Evolutionary conservation across 2,113 vertebrate genomes (phyloP), one percentile per base, ranked within the genome.

Genomic region (Elaphurus davidianus): DNA sequence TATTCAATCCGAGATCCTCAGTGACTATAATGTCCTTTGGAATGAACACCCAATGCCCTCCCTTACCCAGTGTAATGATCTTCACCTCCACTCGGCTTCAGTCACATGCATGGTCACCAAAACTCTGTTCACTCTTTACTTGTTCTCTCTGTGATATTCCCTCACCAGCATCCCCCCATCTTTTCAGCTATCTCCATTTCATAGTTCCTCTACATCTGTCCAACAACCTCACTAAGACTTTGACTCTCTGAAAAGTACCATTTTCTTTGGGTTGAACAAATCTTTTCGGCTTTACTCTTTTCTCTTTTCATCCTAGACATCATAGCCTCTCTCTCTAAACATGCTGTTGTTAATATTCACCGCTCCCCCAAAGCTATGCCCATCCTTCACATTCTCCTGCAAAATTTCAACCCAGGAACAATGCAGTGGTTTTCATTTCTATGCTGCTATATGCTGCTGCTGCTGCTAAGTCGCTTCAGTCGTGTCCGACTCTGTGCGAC

Each of bases 401-500:
- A 91, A 64, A 59, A 81, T 88, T 74, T 93, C 45, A 79, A 67
- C 8, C 50, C n/a, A 52, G 76, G 74, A 91, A 81, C 25, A 81
- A 90, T 23, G 11, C 17, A 40, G 40, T 54, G 16, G 33, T 82
- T 96, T 82, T 83, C n/a, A 55, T 27, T 88, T 84, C 88, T 95
- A 7, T 47, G 40, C 30, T 76, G 13, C 25, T 59, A 27, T 50
- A 27, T 10, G 12, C 47, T 50, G 47, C 12, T 50, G 47, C 47
- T 50, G 47, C 47, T 50, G 47, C 47, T 50, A 50, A 50, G 47
- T 50, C 11, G 2, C 47, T 50, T 50, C 47, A 50, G 47, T 50
- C 11, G 12, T 50, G 47, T 50, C 47, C 10, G 12, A 50, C 47
- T 50, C 47, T 50, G 47, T 50, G 47, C 3, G 2, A 50, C 47